A percentile compares a stretch with the other conserved stretches of the same genome.
These are phyloP conservation scores for Temnothorax unifasciatus DNA, from an alignment of 2,888 invertebrate species.

Conservation along the genomic window DNA sequence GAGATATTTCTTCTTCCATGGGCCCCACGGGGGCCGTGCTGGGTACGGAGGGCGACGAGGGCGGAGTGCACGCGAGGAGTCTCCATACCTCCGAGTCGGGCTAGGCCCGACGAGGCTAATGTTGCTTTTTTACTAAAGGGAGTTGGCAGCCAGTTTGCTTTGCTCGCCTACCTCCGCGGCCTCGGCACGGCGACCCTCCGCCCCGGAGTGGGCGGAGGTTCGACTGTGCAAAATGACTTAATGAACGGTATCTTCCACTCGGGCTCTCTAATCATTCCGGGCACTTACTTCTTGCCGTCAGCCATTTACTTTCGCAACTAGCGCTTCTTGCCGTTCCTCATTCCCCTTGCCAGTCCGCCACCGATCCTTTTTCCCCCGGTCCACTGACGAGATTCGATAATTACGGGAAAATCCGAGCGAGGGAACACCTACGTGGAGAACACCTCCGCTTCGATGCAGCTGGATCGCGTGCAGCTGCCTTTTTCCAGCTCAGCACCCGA, in stretches of 20 bases:
- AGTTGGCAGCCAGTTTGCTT: slow-evolving; percentile 76
- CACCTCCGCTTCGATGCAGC: slow-evolving; percentile 33
- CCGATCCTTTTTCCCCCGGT: background rate
- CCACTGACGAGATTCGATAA: slow-evolving; percentile 74
- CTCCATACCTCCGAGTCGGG: slow-evolving; percentile 1
- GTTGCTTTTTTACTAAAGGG: slow-evolving; percentile 74
- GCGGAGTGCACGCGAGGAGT: slow-evolving; percentile 25
- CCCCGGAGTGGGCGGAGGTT: slow-evolving; percentile 73
- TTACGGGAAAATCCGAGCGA: slow-evolving; percentile 73
- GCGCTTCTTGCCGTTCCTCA: slow-evolving; percentile 65
- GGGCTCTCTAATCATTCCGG: slow-evolving; percentile 78
- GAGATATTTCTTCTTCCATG: slow-evolving; percentile 27
- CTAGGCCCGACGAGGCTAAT: slow-evolving; percentile 68
- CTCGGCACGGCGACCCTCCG: slow-evolving; percentile 55
- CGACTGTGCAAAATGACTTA: slow-evolving; percentile 78
- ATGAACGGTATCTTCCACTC: slow-evolving; percentile 78
- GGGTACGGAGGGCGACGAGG: background rate
- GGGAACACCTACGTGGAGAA: slow-evolving; percentile 68
- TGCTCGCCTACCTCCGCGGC: slow-evolving; percentile 55
- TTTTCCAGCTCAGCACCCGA: slow-evolving; percentile 30
- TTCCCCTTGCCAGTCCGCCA: background rate
- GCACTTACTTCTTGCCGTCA: slow-evolving; percentile 78
- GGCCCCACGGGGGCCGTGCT: slow-evolving; percentile 9
- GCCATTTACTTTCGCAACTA: slow-evolving; percentile 79
- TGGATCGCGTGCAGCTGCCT: slow-evolving; percentile 64